phyloP scores from a whole-genome alignment of 2,113 vertebrate species.

The Caloenas nicobarica region DNA sequence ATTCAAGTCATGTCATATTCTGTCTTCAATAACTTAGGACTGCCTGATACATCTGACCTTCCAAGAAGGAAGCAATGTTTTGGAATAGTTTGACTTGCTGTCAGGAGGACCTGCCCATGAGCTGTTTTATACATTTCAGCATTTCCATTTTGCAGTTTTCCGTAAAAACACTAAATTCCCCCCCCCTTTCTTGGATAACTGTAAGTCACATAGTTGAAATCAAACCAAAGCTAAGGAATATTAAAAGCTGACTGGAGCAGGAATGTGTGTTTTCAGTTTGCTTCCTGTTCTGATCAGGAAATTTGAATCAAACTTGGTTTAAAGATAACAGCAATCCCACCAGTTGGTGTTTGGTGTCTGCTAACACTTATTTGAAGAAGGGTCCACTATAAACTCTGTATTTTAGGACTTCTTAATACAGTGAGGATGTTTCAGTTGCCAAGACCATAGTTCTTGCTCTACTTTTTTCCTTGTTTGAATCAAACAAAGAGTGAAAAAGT shows the following conservation, averaged over 20 bases:
- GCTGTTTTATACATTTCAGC: background rate
- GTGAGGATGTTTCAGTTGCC: background rate
- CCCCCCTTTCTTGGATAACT: background rate
- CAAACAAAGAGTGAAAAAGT: background rate
- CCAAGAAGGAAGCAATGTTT: background rate
- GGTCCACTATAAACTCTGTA: background rate
- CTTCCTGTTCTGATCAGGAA: constrained; percentile 18
- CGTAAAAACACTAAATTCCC: background rate
- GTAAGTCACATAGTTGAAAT: constrained; percentile 14
- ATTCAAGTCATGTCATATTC: background rate
- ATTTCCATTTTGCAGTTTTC: constrained; percentile 31
- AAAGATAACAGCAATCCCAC: background rate
- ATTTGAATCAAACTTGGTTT: background rate
- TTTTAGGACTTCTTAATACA: background rate
- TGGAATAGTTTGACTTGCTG: background rate
- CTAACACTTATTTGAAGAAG: background rate
- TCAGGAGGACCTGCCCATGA: background rate
- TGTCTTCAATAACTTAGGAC: background rate
- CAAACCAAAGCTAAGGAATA: constrained; percentile 5
- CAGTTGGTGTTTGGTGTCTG: background rate
- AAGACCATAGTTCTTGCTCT: background rate
- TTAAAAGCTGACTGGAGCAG: background rate
- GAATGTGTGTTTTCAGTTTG: constrained; percentile 33
- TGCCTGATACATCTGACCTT: background rate
- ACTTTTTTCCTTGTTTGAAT: background rate